phyloP scores from a whole-genome alignment of 2,113 vertebrate genomes.

The Amia ocellicauda region DNA sequence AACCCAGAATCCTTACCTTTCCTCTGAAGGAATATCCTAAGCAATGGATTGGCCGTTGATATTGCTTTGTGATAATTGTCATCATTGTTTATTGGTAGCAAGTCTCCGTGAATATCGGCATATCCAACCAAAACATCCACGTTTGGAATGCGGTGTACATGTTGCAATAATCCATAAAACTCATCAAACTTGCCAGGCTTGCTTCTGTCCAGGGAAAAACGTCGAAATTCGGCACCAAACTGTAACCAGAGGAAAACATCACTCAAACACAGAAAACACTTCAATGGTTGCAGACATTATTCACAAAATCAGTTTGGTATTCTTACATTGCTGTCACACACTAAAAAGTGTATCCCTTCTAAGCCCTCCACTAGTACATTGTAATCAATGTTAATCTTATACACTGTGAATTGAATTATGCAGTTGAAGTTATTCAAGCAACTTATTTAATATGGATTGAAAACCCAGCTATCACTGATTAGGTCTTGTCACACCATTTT shows the following conservation, averaged over 20 bases:
- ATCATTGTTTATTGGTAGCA: slow-evolving; percentile 96
- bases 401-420: too few relatives aligned
- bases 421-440: too few relatives aligned
- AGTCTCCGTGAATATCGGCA: slow-evolving; percentile 89
- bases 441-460: too few relatives aligned
- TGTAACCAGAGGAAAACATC: slow-evolving; percentile 47
- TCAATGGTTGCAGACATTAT: too few relatives aligned
- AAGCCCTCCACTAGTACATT: too few relatives aligned
- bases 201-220: slow-evolving; percentile 92
- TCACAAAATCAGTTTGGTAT: too few relatives aligned
- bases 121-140: slow-evolving; percentile 92
- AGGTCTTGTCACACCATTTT: too few relatives aligned
- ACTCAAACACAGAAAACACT: slow-evolving; percentile 16
- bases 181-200: slow-evolving; percentile 95
- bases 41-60: slow-evolving; percentile 85
- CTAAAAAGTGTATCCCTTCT: too few relatives aligned
- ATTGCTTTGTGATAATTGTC: slow-evolving; percentile 98
- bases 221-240: slow-evolving; percentile 97
- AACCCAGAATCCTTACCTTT: slow-evolving; percentile 74
- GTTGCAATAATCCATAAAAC: slow-evolving; percentile 93
- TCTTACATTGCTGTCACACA: too few relatives aligned
- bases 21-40: slow-evolving; percentile 92
- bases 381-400: too few relatives aligned
- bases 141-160: slow-evolving; percentile 93
- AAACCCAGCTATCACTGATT: too few relatives aligned